phyloP scores from a whole-genome alignment of 2,113 vertebrate species.

The Strix aluco region DNA sequence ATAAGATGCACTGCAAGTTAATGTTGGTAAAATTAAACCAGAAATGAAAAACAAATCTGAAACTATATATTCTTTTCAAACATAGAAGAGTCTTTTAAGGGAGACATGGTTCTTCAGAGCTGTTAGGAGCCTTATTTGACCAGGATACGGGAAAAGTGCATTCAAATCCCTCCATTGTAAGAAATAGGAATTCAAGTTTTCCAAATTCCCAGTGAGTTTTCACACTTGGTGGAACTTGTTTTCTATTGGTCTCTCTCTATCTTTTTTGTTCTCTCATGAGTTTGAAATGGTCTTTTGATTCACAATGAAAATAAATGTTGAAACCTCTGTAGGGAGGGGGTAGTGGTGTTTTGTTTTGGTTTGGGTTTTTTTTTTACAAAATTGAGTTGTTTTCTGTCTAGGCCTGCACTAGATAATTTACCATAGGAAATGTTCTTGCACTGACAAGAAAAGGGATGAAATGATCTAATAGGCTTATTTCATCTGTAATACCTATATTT shows the following conservation, averaged over 20 bases:
- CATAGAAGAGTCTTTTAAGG: neutral
- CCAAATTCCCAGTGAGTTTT: neutral
- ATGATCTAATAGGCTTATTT: constrained; percentile 30
- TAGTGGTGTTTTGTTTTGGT: neutral
- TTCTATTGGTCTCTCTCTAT: neutral
- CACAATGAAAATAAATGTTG: neutral
- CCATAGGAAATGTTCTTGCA: neutral
- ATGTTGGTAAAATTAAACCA: neutral
- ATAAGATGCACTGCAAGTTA: neutral
- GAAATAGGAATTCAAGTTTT: neutral
- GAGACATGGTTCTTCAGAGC: neutral
- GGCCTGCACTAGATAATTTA: neutral
- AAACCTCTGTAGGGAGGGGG: neutral
- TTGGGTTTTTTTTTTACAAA: neutral
- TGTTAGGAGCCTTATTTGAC: neutral
- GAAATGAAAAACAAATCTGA: neutral
- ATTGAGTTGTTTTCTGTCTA: neutral
- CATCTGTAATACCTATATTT: constrained; percentile 14
- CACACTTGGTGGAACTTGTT: neutral
- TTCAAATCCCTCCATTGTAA: neutral
- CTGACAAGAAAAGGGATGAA: neutral
- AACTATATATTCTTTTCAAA: neutral
- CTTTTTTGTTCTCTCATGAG: neutral
- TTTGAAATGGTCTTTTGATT: neutral
- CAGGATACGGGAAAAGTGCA: neutral